Percentiles rank a stretch among this genome's conserved stretches.
phyloP scores from a whole-genome alignment of 2,888 invertebrate species.

The Sclerodermus sp. region DNA sequence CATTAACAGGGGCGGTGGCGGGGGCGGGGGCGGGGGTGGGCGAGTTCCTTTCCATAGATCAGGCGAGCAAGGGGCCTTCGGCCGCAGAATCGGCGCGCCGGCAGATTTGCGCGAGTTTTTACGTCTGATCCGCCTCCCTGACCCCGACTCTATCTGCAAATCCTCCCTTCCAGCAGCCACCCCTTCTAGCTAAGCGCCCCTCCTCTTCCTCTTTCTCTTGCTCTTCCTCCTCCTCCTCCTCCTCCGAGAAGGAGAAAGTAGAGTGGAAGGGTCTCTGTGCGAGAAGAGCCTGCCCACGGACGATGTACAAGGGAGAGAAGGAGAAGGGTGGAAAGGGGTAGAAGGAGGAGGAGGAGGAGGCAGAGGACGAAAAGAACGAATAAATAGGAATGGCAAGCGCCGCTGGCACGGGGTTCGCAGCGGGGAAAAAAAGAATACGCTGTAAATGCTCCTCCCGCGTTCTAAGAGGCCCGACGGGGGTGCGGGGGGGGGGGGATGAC shows the following conservation, averaged over 20 bases:
- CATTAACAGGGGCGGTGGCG: neutral
- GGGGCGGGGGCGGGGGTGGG: slow-evolving; percentile 20
- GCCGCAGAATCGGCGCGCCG: slow-evolving; percentile 29
- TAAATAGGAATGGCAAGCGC: neutral
- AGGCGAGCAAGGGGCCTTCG: slow-evolving; percentile 31
- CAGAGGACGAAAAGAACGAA: neutral
- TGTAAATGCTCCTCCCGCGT: too few species aligned
- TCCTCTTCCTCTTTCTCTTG: neutral
- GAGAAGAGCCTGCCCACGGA: too few species aligned
- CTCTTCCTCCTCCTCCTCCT: neutral
- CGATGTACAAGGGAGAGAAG: neutral
- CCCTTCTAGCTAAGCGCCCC: too few species aligned
- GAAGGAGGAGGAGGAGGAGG: slow-evolving; percentile 8
- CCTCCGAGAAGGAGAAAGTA: neutral
- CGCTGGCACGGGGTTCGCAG: neutral
- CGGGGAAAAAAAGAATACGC: neutral
- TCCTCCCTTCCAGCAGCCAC: neutral
- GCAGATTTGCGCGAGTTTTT: slow-evolving; percentile 33
- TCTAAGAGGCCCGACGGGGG: too few species aligned
- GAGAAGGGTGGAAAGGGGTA: neutral
- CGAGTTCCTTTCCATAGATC: slow-evolving; percentile 40
- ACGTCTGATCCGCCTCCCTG: slow-evolving; percentile 22
- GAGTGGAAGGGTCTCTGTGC: neutral
- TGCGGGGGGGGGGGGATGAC: too few species aligned
- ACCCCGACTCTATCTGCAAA: neutral